These are phyloP conservation scores for Myotis davidii DNA, from an alignment of 2,113 vertebrate genomes.

Conservation along the genomic window DNA sequence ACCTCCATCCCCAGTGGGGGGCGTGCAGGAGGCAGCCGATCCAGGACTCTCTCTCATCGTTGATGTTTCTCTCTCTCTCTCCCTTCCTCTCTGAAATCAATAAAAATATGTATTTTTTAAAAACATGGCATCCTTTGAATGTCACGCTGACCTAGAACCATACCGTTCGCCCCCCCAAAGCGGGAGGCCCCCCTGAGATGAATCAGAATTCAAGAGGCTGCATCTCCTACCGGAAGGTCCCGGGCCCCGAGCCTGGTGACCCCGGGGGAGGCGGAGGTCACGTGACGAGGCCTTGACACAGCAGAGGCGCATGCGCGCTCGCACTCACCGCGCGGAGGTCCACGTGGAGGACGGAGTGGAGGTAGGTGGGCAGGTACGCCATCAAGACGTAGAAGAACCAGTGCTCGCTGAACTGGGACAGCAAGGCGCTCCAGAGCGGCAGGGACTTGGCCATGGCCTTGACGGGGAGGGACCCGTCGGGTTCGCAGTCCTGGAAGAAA, in stretches of 20 bases:
- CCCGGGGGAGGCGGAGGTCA: background rate
- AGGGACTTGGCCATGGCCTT: slow-evolving; percentile 85
- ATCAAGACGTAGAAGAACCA: slow-evolving; percentile 87
- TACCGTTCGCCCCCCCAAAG: too few relatives aligned
- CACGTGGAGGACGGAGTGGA: slow-evolving; percentile 87
- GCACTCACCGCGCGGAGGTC: slow-evolving; percentile 85
- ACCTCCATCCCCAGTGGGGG: too few relatives aligned
- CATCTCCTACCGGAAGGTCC: background rate
- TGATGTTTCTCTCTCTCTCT: too few relatives aligned
- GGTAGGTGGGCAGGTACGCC: slow-evolving; percentile 88
- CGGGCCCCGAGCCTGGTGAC: too few relatives aligned
- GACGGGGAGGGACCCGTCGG: slow-evolving; percentile 87
- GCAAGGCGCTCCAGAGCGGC: slow-evolving; percentile 89
- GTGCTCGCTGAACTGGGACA: slow-evolving; percentile 88
- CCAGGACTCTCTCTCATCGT: too few relatives aligned
- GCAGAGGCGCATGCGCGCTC: background rate
- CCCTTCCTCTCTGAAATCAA: too few relatives aligned
- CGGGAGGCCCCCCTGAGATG: background rate
- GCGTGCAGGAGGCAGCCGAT: too few relatives aligned
- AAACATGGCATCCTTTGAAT: background rate
- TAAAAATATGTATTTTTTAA: too few relatives aligned
- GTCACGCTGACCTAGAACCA: background rate
- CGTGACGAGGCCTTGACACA: background rate
- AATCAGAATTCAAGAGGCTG: background rate
- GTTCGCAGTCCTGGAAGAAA: slow-evolving; percentile 82